Evolutionary conservation across 2,113 vertebrate species (phyloP).

Genomic region (Vidua chalybeata): DNA sequence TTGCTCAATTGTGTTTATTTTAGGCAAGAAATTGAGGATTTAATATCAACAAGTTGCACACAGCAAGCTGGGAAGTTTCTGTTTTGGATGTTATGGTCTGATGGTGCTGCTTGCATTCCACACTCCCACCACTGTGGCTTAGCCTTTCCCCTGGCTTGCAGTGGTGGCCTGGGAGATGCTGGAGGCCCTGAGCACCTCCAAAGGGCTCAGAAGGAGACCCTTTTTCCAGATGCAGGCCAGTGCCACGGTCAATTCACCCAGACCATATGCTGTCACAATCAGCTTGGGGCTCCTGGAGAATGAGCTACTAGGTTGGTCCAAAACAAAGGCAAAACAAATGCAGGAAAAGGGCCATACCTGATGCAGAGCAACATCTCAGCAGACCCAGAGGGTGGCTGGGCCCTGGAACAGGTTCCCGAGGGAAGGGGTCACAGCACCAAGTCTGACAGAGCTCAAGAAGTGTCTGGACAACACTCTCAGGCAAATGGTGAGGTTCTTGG

Average conservation of each 20-base stretch:
- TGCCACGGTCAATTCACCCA: neutral
- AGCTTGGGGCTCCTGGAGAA: neutral
- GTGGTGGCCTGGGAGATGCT: neutral
- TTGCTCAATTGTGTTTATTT: conserved; percentile 39
- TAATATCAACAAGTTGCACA: conserved; percentile 2
- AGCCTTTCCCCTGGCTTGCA: neutral
- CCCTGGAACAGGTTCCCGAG: neutral
- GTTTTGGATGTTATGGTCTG: neutral
- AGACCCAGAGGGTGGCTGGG: neutral
- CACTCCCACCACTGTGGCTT: rapidly evolving
- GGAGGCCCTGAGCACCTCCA: neutral
- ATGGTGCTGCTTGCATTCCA: neutral
- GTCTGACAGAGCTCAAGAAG: neutral
- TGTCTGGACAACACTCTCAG: neutral
- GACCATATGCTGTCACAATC: rapidly evolving
- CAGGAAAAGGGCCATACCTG: neutral
- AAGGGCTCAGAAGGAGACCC: neutral
- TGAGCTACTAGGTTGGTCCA: rapidly evolving
- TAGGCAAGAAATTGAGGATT: conserved; percentile 19
- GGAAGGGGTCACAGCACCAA: neutral
- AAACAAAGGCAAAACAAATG: neutral
- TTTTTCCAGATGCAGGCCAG: neutral
- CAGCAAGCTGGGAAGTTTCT: conserved; percentile 24
- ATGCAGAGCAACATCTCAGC: neutral
- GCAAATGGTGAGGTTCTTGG: neutral